Conservation (phyloP, 2,113 vertebrate genomes). For the Lipotes vexillifer region DNA sequence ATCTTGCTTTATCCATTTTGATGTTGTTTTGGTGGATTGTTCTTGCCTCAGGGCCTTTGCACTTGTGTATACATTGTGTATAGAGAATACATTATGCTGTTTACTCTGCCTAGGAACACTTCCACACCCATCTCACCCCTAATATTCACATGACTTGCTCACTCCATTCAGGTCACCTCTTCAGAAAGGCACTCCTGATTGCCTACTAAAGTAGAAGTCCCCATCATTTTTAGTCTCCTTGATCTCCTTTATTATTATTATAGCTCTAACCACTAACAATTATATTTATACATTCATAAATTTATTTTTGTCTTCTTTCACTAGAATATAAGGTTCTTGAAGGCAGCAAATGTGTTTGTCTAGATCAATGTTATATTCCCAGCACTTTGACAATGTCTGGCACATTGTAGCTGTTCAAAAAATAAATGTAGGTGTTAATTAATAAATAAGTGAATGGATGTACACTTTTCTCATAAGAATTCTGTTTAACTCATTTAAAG, state of each 20-base stretch:
- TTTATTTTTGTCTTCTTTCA: background rate
- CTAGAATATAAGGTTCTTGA: background rate
- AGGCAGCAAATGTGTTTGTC: background rate
- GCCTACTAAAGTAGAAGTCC: background rate
- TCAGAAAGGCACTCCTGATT: background rate
- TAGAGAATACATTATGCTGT: background rate
- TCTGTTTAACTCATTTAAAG: background rate
- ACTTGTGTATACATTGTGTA: rapidly evolving
- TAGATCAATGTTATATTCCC: background rate
- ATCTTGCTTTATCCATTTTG: background rate
- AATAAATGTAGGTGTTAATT: background rate
- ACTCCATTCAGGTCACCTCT: background rate
- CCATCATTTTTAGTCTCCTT: background rate
- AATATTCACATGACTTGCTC: background rate
- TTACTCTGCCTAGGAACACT: background rate
- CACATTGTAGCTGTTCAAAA: background rate
- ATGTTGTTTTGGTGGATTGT: background rate
- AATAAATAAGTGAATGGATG: background rate
- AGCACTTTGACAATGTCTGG: background rate
- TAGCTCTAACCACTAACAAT: background rate
- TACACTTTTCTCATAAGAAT: background rate
- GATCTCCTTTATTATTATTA: background rate
- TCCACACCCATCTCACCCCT: background rate
- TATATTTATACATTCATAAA: background rate
- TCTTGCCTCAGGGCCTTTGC: background rate